Base-by-base conservation (phyloP, 2,888 invertebrate species). In the Palloptera scutellata region DNA sequence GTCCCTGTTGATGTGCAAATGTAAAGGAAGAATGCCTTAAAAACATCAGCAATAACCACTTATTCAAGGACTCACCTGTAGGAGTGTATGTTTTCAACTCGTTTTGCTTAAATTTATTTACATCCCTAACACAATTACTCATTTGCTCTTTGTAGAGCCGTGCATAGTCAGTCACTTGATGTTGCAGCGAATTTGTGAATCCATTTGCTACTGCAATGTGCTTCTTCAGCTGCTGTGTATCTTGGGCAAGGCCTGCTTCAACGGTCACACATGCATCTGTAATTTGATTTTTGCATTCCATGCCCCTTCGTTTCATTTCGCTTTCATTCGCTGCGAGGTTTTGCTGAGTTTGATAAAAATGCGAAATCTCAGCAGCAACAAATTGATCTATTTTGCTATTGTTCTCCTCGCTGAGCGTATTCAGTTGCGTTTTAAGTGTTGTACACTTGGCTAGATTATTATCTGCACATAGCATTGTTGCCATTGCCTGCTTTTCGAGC, bases 1-100 rank as follows among this genome's bases (percentile, higher is more conserved):
- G 86, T 79, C 20, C 92, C 92, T 91, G 73, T n/a, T 75, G 6
- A 30, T 4, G 30, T 30, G n/a, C n/a, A n/a, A n/a, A 55, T 66
- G 55, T 13, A 12, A 13, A 43, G 9, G 20, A 20, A 10, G 11
- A 51, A 20, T 54, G 64, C 20, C 52, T 52, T 10, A 59, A 10
- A 48, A 48, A 48, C 15, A 48, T 48, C 8, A 30, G 30, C 2
- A 30, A 30, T 30, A 30, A 10, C 5, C 8, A 5, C 30, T n/a
- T 12, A 41, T 53, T 53, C 9, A 42, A 45, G 5, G 19, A 58
- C 66, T 72, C 68, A 64, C 85, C 86, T 4, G 85, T 85, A 11
- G 84, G 77, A 4, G 78, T 74, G 67, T 86, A 86, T 0, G 80
- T 81, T 66, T 82, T 78, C 1, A 85, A 57, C 69, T 84, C 84